Percentiles rank a stretch among this genome's conserved stretches.
Conservation (phyloP, 92 coral and sea anemone genomes). For the Metridium senile region DNA sequence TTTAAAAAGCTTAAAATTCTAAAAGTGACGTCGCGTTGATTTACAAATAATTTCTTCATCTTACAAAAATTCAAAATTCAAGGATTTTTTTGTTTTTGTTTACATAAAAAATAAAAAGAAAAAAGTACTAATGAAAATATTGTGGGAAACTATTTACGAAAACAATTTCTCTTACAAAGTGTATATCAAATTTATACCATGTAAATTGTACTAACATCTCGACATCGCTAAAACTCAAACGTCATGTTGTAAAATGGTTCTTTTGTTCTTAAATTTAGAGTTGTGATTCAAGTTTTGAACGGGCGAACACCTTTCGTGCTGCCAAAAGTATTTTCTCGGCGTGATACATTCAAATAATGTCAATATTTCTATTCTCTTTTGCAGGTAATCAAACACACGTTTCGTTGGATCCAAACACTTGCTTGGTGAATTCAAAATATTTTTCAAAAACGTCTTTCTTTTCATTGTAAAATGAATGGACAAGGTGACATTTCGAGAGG, state of each 20-base stretch:
- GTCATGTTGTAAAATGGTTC: background rate
- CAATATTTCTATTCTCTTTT: slow-evolving; percentile 7
- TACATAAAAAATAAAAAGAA: too few species aligned
- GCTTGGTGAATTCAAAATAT: slow-evolving; percentile 1
- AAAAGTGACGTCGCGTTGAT: too few species aligned
- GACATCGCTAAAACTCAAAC: too few species aligned
- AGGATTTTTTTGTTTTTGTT: too few species aligned
- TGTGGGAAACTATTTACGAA: too few species aligned
- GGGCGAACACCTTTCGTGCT: slow-evolving; percentile 12
- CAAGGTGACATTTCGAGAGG: too few species aligned
- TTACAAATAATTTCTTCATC: too few species aligned
- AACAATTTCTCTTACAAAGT: too few species aligned
- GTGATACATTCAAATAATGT: background rate
- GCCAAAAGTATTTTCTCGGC: background rate
- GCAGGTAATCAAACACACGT: slow-evolving; percentile 2
- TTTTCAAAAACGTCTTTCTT: background rate
- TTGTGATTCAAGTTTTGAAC: background rate
- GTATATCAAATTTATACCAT: too few species aligned
- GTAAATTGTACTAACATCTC: too few species aligned
- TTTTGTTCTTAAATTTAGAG: background rate
- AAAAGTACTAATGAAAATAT: too few species aligned
- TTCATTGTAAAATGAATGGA: background rate
- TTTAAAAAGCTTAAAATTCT: background rate
- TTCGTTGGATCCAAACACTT: slow-evolving; percentile 8
- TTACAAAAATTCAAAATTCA: too few species aligned